phyloP scores from a whole-genome alignment of 2,888 invertebrate genomes.

The Polyploca ridens region DNA sequence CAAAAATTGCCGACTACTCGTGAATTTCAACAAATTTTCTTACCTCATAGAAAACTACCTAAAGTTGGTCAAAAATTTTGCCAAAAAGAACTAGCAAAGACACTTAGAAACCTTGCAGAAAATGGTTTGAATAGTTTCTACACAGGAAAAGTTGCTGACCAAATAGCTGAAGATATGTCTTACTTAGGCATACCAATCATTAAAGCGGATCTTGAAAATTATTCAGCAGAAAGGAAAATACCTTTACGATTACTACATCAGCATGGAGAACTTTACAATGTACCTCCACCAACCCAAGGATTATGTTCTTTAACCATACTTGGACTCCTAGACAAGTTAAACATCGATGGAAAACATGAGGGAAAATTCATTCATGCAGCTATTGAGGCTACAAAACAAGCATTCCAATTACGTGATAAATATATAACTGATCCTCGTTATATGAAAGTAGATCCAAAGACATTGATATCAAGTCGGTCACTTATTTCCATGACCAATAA shows the following conservation, averaged over 20 bases:
- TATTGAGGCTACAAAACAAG: slow-evolving; percentile 71
- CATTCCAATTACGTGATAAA: slow-evolving; percentile 58
- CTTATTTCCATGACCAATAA: slow-evolving; percentile 59
- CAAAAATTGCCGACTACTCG: slow-evolving; percentile 23
- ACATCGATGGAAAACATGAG: slow-evolving; percentile 64
- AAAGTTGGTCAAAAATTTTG: slow-evolving; percentile 57
- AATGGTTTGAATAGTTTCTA: slow-evolving; percentile 72
- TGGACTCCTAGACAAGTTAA: slow-evolving; percentile 66
- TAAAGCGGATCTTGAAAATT: slow-evolving; percentile 63
- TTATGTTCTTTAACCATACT: slow-evolving; percentile 66
- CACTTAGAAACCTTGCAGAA: slow-evolving; percentile 56
- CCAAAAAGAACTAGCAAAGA: slow-evolving; percentile 65
- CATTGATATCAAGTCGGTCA: slow-evolving; percentile 48
- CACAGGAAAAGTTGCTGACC: slow-evolving; percentile 61
- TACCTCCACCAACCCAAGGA: slow-evolving; percentile 78
- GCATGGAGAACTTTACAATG: slow-evolving; percentile 65
- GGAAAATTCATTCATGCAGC: slow-evolving; percentile 66
- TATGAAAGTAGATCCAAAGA: slow-evolving; percentile 62
- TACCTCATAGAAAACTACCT: slow-evolving; percentile 53
- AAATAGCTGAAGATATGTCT: slow-evolving; percentile 64
- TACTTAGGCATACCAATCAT: slow-evolving; percentile 67
- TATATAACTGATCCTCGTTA: slow-evolving; percentile 68
- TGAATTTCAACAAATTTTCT: slow-evolving; percentile 53
- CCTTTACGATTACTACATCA: slow-evolving; percentile 63
- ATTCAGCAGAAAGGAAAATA: slow-evolving; percentile 57